Evolutionary conservation across 1,140 invertebrate species (phyloP), one percentile per base, ranked within the genome.

Genomic region (Ctenoplectra terminalis): DNA sequence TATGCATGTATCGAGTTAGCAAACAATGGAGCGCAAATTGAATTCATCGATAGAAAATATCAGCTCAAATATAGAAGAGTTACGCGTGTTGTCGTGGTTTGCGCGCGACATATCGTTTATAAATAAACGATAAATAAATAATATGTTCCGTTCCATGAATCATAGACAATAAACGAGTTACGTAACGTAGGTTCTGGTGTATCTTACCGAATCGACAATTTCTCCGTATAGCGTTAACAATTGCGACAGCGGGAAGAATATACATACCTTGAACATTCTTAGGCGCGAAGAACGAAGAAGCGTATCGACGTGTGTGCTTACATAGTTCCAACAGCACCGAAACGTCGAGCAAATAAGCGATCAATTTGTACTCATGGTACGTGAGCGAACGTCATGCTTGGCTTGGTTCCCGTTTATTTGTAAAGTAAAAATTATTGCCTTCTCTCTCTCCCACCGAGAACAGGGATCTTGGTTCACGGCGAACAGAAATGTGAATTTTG

Each of bases 301-400:
- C 17, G 61, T 29, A 15, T 63, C 26, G 40, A 37, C 23, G 23
- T 20, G 29, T 20, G 23, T 31, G 77, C 77, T 74, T 70, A 74
- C 69, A n/a, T n/a, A n/a, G n/a, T 83, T 74, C 61, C 34, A 29
- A 66, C 66, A 64, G 46, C 70, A 29, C 15, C n/a, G 61, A 43
- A 60, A 2, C 50, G 5, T 31, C 54, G 70, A 58, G 60, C 34
- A 83, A 83, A 83, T 83, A 83, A 83, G 52, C 76, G n/a, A 43
- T 48, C 74, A 48, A 31, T 31, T 43, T 13, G 29, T 13, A 23
- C 40, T 50, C 29, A 50, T 54, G 64, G 58, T 78, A 23, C 34
- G 29, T 46, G 56, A n/a, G 58, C 37, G 43, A 43, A 52, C 67
- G 54, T 64, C 50, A 29, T 17, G 29, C 40, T 46, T 60, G 15